Percentiles rank a stretch among this genome's conserved stretches.
Evolutionary conservation across 2,113 vertebrate species (phyloP).

Genomic region (Myotis lucifugus): DNA sequence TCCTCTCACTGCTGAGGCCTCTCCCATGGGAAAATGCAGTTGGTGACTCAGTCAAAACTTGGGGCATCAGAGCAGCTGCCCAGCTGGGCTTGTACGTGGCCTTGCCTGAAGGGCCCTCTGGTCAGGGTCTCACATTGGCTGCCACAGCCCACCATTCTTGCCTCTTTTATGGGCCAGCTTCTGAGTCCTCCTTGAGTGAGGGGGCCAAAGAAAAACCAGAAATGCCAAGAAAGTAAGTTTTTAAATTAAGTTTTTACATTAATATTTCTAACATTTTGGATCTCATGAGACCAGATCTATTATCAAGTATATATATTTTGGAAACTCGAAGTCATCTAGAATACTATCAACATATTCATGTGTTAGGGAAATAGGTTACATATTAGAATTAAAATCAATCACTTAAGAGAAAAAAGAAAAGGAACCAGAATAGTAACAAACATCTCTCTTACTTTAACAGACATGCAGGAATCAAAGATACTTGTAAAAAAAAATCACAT

Average conservation of each 20-base stretch:
- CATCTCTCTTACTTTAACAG: neutral
- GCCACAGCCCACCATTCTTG: neutral
- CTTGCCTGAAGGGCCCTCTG: neutral
- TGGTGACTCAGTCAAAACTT: neutral
- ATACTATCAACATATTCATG: neutral
- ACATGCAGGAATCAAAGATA: neutral
- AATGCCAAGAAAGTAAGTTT: neutral
- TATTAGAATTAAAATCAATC: neutral
- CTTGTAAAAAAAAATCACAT: neutral
- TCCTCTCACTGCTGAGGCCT: neutral
- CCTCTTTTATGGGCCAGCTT: neutral
- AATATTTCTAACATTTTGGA: neutral
- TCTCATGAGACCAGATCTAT: neutral
- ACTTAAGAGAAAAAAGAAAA: neutral
- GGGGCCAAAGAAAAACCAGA: neutral
- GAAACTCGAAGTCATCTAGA: neutral
- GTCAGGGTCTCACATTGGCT: neutral
- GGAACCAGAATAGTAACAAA: neutral
- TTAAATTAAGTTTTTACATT: slow-evolving; percentile 3
- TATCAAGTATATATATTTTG: neutral
- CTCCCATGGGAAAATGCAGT: neutral
- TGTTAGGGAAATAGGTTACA: neutral
- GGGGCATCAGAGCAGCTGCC: neutral
- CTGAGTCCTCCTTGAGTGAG: neutral
- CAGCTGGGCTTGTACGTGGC: neutral